Percentiles rank a stretch among this genome's conserved stretches.
Conservation (phyloP, 2,888 invertebrate species). For the Hesperia comma region DNA sequence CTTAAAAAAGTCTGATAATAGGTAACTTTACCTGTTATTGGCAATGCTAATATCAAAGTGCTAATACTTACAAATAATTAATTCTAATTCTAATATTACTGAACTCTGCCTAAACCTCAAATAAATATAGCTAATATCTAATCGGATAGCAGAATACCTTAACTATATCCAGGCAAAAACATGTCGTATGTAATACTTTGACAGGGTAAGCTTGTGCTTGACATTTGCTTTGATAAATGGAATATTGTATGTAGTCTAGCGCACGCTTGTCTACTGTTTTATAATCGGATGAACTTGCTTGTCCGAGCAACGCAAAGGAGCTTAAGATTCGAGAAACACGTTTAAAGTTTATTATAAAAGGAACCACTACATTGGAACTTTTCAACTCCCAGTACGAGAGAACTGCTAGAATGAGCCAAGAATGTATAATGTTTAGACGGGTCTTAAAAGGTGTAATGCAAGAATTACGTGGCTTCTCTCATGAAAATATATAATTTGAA, state of each 20-base stretch:
- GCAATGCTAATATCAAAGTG: too few relatives aligned
- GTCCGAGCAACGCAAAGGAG: not conserved
- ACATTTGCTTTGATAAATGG: not conserved
- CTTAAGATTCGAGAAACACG: constrained; percentile 11
- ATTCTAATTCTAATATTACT: too few relatives aligned
- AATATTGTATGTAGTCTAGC: not conserved
- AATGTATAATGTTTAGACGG: constrained; percentile 10
- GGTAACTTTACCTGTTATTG: too few relatives aligned
- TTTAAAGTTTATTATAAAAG: constrained; percentile 12
- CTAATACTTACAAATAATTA: too few relatives aligned
- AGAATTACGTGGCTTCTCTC: constrained; percentile 10
- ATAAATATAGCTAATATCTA: too few relatives aligned
- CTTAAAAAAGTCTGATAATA: too few relatives aligned
- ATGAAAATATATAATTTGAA: constrained; percentile 18
- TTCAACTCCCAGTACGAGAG: constrained; percentile 3
- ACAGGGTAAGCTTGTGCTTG: not conserved
- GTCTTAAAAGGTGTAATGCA: constrained; percentile 21
- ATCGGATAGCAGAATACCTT: not conserved
- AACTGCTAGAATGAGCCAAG: constrained; percentile 1
- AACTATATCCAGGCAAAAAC: not conserved
- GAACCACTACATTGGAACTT: constrained; percentile 1
- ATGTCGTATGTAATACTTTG: not conserved
- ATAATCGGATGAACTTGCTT: constrained; percentile 9
- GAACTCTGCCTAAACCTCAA: too few relatives aligned
- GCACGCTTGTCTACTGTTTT: not conserved